Evolutionary conservation across 2,888 invertebrate genomes (phyloP).

Genomic region (Emmelina monodactyla): DNA sequence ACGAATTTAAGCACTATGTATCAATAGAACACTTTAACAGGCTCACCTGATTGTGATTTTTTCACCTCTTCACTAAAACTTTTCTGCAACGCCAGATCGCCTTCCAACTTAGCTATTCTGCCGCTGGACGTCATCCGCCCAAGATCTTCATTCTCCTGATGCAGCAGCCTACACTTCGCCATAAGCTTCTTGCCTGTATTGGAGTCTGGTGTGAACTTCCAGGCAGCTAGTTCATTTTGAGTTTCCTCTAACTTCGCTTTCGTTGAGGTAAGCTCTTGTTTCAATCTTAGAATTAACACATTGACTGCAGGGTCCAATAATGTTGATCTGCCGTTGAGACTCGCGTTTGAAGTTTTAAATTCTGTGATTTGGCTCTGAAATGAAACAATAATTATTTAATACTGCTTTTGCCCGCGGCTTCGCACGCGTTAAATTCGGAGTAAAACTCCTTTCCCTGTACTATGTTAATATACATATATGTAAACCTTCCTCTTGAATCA

Average conservation of each 20-base stretch:
- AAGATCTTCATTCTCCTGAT: slow-evolving; percentile 97
- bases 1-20: neutral
- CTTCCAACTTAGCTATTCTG: slow-evolving; percentile 92
- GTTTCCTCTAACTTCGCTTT: slow-evolving; percentile 94
- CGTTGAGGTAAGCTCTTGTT: slow-evolving; percentile 87
- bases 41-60: slow-evolving; percentile 90
- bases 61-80: slow-evolving; percentile 96
- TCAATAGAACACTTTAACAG: slow-evolving; percentile 1
- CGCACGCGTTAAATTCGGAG: no score
- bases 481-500: no score
- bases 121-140: slow-evolving; percentile 96
- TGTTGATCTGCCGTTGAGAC: slow-evolving; percentile 74
- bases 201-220: slow-evolving; percentile 99
- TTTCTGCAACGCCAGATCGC: slow-evolving; percentile 93
- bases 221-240: slow-evolving; percentile 96
- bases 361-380: slow-evolving; percentile 91
- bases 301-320: slow-evolving; percentile 96
- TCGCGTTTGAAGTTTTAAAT: slow-evolving; percentile 88
- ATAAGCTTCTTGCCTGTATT: slow-evolving; percentile 97
- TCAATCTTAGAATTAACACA: slow-evolving; percentile 87
- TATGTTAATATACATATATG: no score
- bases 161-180: slow-evolving; percentile 94
- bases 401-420: no score
- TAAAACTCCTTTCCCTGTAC: no score
- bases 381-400: slow-evolving; percentile 4